Evolutionary conservation across 2,888 invertebrate species (phyloP), one percentile per base, ranked within the genome.

Genomic region (Philopedon plagiatum): DNA sequence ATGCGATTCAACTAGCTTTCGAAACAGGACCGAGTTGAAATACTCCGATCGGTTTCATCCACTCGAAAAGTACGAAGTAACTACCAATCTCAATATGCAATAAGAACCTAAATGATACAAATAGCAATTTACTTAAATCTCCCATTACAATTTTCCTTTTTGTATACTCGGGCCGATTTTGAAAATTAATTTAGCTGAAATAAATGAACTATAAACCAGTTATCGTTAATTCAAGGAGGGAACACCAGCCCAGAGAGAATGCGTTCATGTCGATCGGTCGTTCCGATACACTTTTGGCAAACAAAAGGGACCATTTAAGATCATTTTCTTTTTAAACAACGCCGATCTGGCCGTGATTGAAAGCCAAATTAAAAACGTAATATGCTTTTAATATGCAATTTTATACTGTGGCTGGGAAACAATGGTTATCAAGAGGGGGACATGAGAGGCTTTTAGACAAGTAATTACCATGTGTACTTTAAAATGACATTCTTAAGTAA

Each of bases 341-440:
- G 64, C 64, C 64, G 23, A 26, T 51, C 29, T 29, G 29, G 64
- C 54, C 49, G 23, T 64, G 64, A 64, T 64, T 64, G 64, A 64
- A 64, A 49, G 54, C 64, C 54, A 64, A 64, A 64, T 64, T 64
- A 64, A 64, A 64, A 64, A 64, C 19, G 56, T 64, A 64, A 64
- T 64, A 54, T 41, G 54, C 49, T 41, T 64, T 64, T 64, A 64
- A 64, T 64, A 49, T 46, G 64, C 64, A 64, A 64, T 64, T 64
- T 64, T 49, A 8, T 64, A 26, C 41, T 64, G 39, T 64, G 64
- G 51, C 56, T 23, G 64, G 56, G 41, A 41, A 64, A 63, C 34
- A 61, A 44, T 61, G 41, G 11, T 63, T 63, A 13, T 18, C 41
- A 13, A n/a, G n/a, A 23, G 51, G 63, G 63, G 51, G 51, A 15